phyloP scores from a whole-genome alignment of 2,888 invertebrate genomes.

The Diloba caeruleocephala region DNA sequence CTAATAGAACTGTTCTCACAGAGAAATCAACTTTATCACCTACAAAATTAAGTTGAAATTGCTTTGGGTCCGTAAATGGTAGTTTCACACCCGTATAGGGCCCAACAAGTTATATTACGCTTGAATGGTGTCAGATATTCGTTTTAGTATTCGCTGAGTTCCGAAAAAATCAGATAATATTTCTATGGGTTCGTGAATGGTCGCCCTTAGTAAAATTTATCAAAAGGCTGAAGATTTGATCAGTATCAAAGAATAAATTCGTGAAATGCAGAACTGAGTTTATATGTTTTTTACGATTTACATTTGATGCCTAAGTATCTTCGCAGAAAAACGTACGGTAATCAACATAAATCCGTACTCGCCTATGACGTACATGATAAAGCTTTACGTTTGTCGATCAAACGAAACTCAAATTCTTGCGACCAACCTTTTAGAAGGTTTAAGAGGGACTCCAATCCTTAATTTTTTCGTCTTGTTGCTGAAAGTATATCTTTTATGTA shows the following conservation, averaged over 20 bases:
- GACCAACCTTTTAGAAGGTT: too few relatives aligned
- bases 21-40: constrained; percentile 46
- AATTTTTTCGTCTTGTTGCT: too few relatives aligned
- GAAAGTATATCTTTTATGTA: too few relatives aligned
- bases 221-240: constrained; percentile 33
- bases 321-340: too few relatives aligned
- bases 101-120: constrained; percentile 49
- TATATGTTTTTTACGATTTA: constrained; percentile 28
- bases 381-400: too few relatives aligned
- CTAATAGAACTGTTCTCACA: constrained; percentile 41
- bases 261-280: constrained; percentile 6
- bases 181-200: constrained; percentile 54
- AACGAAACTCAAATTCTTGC: too few relatives aligned
- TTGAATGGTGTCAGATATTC: constrained; percentile 53
- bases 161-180: constrained; percentile 60
- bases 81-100: constrained; percentile 44
- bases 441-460: too few relatives aligned
- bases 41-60: constrained; percentile 45
- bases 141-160: constrained; percentile 59
- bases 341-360: too few relatives aligned
- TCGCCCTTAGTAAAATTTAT: constrained; percentile 42
- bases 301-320: constrained; percentile 14
- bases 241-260: constrained; percentile 32
- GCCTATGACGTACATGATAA: too few relatives aligned
- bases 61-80: constrained; percentile 30